Percentiles rank a stretch among this genome's conserved stretches.
phyloP scores from a whole-genome alignment of 2,797 vertebrate genomes.

The Myioborus melanocephalus region DNA sequence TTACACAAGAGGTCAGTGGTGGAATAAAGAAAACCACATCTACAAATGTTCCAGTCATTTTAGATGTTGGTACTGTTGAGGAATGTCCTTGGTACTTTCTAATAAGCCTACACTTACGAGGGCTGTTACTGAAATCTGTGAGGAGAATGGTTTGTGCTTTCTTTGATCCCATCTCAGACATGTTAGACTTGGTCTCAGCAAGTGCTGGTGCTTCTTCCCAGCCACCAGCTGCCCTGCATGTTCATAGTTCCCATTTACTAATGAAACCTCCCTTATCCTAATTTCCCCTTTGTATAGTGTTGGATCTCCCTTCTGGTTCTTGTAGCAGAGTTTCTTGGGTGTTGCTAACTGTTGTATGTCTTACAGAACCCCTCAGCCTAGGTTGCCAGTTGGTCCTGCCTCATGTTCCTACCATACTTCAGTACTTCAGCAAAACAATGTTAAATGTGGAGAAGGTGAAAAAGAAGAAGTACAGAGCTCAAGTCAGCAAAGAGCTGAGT shows the following conservation, averaged over 20 bases:
- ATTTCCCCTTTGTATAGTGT: neutral
- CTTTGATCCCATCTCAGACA: neutral
- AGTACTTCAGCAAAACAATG: slow-evolving; percentile 86
- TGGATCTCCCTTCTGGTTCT: neutral
- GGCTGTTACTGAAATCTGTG: neutral
- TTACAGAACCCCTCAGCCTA: slow-evolving; percentile 78
- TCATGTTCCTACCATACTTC: slow-evolving; percentile 87
- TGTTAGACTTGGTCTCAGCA: neutral
- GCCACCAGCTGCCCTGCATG: neutral
- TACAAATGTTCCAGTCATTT: neutral
- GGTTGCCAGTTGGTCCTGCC: slow-evolving; percentile 88
- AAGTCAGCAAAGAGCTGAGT: slow-evolving; percentile 93
- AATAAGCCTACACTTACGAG: accelerated
- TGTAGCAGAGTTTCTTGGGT: neutral
- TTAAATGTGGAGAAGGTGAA: slow-evolving; percentile 84
- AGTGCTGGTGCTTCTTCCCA: neutral
- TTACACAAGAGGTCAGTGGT: neutral
- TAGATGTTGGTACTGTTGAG: neutral
- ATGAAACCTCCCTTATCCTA: neutral
- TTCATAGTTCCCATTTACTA: neutral
- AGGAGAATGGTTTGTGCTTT: neutral
- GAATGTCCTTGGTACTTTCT: neutral
- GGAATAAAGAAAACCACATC: neutral
- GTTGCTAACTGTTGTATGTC: neutral
- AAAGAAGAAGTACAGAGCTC: slow-evolving; percentile 87